These are phyloP conservation scores for Carduelis carduelis DNA, from an alignment of 2,797 vertebrate genomes.

Conservation along the genomic window DNA sequence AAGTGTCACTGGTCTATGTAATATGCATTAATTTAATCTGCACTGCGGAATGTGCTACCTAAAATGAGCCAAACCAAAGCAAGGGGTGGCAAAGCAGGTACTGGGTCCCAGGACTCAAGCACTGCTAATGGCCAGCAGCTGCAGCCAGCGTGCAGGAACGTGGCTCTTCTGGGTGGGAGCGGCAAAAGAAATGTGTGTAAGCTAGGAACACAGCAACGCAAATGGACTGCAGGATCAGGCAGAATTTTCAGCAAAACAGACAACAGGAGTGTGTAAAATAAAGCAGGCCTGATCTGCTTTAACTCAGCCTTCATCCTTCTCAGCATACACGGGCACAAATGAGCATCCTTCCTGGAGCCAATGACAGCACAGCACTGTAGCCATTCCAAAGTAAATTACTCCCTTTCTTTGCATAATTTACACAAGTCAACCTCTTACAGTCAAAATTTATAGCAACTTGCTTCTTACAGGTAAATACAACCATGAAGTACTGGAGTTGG, in stretches of 20 bases:
- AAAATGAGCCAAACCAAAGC: not conserved
- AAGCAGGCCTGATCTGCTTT: conserved; percentile 47
- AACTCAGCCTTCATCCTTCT: conserved; percentile 21
- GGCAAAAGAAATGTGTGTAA: not conserved
- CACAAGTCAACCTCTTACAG: not conserved
- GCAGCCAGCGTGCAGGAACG: not conserved
- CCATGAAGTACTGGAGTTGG: not conserved
- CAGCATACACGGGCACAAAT: not conserved
- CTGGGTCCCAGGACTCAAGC: not conserved
- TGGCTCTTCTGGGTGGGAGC: rapidly evolving
- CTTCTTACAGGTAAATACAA: conserved; percentile 1
- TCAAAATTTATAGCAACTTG: not conserved
- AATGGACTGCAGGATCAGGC: not conserved
- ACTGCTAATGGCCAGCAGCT: rapidly evolving
- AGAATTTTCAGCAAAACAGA: not conserved
- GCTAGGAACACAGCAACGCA: not conserved
- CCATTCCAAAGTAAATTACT: not conserved
- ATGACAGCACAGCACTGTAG: not conserved
- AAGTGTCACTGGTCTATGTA: not conserved
- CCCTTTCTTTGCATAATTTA: not conserved
- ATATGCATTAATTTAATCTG: not conserved
- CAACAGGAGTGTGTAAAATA: conserved; percentile 10
- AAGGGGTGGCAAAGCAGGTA: not conserved
- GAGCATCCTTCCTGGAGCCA: not conserved
- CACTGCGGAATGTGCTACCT: not conserved